Base-by-base conservation (phyloP, 2,797 vertebrate genomes). In the Orestias chungarensis region DNA sequence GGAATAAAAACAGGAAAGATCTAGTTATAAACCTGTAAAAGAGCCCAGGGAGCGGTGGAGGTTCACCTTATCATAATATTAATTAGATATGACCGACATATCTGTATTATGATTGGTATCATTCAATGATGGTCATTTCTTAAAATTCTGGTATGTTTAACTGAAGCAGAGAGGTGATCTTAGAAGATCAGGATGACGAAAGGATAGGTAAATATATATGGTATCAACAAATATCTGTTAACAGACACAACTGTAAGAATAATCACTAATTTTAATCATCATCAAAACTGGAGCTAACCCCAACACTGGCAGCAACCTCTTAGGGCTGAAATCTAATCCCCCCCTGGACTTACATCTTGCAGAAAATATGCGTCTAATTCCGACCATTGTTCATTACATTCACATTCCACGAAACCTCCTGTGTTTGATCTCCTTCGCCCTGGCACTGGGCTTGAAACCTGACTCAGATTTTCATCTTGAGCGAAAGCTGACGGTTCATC, bases 391-490 rank as follows among this genome's bases (percentile, higher is more conserved):
- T 89, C 87, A 88, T 88, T 77, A 81, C 64, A 73, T 59, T 71
- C 62, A 46, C 84, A 88, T 91, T 89, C 86, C 84, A 68, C 38
- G 47, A 50, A 74, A 77, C 0, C 12, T 46, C 76, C 59, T 52
- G 67, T 59, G 84, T 86, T 83, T 87, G 81, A 90, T 84, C 40
- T 73, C 75, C 68, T 65, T 47, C 81, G 78, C 68, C 82, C 82
- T 81, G 86, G 80, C 89, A 79, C 3, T 9, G 69, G 23, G 29
- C 23, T 82, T 71, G 73, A 89, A 88, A 83, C 66, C 80, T 71
- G 78, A 84, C 71, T 80, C 85, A 54, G 71, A 77, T 82, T 89
- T 83, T 84, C 50, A 15, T 68, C 71, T 6, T 70, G 47, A 78
- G 81, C 86, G 61, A 73, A 74, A 72, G 31, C 38, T 65, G 27